A percentile compares a stretch with the other conserved stretches of the same genome.
phyloP scores from a whole-genome alignment of 2,888 invertebrate genomes.

The Nebria salina region DNA sequence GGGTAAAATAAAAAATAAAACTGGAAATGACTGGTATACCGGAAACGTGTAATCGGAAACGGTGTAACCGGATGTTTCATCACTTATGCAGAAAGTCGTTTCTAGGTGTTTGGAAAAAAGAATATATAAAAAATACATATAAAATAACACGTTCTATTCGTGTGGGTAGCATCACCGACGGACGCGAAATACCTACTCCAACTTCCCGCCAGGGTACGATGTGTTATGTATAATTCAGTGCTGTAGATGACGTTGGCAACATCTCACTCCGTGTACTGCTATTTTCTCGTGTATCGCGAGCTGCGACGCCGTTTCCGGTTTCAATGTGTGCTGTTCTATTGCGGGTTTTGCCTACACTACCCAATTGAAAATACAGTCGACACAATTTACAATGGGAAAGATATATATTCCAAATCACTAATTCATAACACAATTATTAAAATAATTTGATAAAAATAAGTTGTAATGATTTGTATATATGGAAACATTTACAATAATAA shows the following conservation, averaged over 20 bases:
- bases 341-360: conserved; percentile 31
- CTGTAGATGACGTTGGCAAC: conserved; percentile 24
- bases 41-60: conserved; percentile 34
- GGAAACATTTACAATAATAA: no score
- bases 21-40: conserved; percentile 8
- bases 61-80: conserved; percentile 40
- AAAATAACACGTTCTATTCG: conserved; percentile 36
- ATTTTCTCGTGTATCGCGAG: conserved; percentile 35
- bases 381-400: not conserved
- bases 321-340: conserved; percentile 36
- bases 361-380: not conserved
- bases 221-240: conserved; percentile 44
- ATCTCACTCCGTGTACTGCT: conserved; percentile 22
- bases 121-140: conserved; percentile 21
- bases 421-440: not conserved
- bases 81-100: conserved; percentile 41
- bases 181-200: conserved; percentile 14
- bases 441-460: not conserved
- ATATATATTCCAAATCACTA: not conserved
- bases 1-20: conserved; percentile 28
- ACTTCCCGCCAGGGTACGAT: conserved; percentile 40
- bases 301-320: conserved; percentile 41
- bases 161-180: conserved; percentile 25
- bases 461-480: not conserved
- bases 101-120: conserved; percentile 10